Evolutionary conservation across 2,113 vertebrate species (phyloP), one percentile per base, ranked within the genome.

Genomic region (Tringa solitaria): DNA sequence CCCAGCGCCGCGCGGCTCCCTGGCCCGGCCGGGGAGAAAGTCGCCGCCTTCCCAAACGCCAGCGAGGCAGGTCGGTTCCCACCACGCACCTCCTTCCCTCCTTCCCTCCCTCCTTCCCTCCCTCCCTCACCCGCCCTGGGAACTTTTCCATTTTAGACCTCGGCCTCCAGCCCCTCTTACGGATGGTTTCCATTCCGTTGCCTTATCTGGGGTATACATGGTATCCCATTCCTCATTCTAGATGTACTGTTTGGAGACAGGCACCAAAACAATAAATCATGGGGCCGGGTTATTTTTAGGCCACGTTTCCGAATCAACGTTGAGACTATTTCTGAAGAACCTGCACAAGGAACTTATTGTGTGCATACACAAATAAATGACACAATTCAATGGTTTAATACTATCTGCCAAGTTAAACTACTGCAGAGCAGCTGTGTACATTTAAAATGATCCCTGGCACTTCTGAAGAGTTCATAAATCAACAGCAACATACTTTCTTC

Each of bases 391-490:
- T 95, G 93, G 97, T 96, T 97, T 97, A 95, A 97, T 96, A 63
- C 97, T 97, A 98, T 98, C 98, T 98, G 98, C 98, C 98, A 98
- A 98, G 98, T 97, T 97, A 98, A 98, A 98, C 98, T 98, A 94
- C 95, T 95, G 96, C 86, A 16, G 96, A 98, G 96, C 98, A 98
- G 98, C 98, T 98, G 98, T 97, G 97, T 97, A 97, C 97, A 98
- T 98, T 98, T 98, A 97, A 98, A 98, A 96, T 97, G 98, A 98
- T 97, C 97, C 95, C 97, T 98, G 97, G 97, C 98, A 98, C 97
- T 96, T 95, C 90, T 89, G 86, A 97, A 95, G 92, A 93, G 91
- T 95, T 96, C 97, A 98, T 98, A 98, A 98, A 98, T 98, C 98
- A 98, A 56, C 94, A 95, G 83, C 74, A 96, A 97, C 96, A 90